These are phyloP conservation scores for Sabatieria punctata DNA, from an alignment of 2,888 invertebrate genomes.

Conservation along the genomic window DNA sequence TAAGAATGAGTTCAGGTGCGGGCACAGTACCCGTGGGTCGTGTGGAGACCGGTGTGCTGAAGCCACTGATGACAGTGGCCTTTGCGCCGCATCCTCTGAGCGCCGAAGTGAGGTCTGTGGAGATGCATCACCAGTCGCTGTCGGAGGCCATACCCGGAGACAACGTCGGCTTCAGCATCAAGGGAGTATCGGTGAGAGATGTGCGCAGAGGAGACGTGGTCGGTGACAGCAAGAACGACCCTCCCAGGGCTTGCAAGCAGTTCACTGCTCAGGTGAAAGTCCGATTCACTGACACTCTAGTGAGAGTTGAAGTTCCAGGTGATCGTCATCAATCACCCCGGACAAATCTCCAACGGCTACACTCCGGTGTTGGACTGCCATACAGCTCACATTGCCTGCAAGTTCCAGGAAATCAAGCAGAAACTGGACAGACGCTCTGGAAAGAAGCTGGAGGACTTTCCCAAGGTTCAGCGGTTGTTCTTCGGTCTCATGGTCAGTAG, in stretches of 20 bases:
- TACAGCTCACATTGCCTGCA: conserved; percentile 99
- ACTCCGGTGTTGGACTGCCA: conserved; percentile 99
- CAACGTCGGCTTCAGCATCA: conserved; percentile 99
- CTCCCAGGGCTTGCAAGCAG: conserved; percentile 79
- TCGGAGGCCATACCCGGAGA: conserved; percentile 62
- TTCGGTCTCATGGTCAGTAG: no score
- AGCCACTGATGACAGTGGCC: conserved; percentile 81
- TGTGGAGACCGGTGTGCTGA: conserved; percentile 93
- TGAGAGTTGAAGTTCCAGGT: conserved; percentile 43
- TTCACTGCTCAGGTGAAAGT: conserved; percentile 61
- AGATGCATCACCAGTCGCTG: conserved; percentile 99
- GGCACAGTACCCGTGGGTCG: conserved; percentile 99
- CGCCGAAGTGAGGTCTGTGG: conserved; percentile 99
- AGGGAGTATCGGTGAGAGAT: conserved; percentile 99
- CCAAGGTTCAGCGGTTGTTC: conserved; percentile 14
- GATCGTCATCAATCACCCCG: conserved; percentile 97
- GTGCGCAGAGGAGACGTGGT: conserved; percentile 96
- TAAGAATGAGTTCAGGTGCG: conserved; percentile 51
- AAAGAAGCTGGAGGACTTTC: conserved; percentile 39
- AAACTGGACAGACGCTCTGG: conserved; percentile 98
- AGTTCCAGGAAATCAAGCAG: conserved; percentile 94
- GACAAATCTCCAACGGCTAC: conserved; percentile 95
- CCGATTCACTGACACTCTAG: not conserved
- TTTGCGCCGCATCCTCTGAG: conserved; percentile 91
- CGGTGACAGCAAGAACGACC: conserved; percentile 91